Evolutionary conservation across 2,888 invertebrate genomes (phyloP), one percentile per base, ranked within the genome.

Genomic region (Yponomeuta evonymella): DNA sequence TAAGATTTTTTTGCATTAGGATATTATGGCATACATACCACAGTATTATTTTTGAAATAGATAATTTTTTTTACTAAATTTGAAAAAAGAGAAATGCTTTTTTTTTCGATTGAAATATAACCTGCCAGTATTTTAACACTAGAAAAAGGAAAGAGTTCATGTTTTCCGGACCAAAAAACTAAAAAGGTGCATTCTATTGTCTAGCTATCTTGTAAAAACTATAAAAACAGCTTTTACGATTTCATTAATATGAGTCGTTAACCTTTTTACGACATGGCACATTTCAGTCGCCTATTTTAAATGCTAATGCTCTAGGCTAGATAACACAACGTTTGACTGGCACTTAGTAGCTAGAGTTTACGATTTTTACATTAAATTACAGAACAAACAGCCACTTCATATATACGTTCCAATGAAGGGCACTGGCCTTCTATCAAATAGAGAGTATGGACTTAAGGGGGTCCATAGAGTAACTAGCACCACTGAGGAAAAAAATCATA

Each of bases 181-280:
- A 58, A 58, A 58, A 36, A 15, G 2, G 15, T 58, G 51, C 51
- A 58, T 12, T 58, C 51, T 58, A 58, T 58, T 58, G 51, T 58
- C 51, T 58, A 58, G 51, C 2, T 58, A 58, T 58, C 15, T 58
- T 58, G 51, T 58, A 58, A 58, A 15, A 58, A 58, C 15, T 58
- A 58, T 58, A 58, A 58, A 58, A 58, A 58, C 12, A 58, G 4
- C 51, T 58, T 58, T 58, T 58, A 58, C 51, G 51, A 58, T 58
- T 58, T 58, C 51, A 58, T 58, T 58, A 15, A 15, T 58, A 58
- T 15, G 51, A 58, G 51, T 58, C 51, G 51, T 58, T 15, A 58
- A 58, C 51, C 51, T 58, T 58, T 58, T 58, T 58, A 58, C 51
- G 51, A 58, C 51, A 58, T 58, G 51, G 51, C 51, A 58, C 51